Evolutionary conservation across 2,113 vertebrate genomes (phyloP), one percentile per base, ranked within the genome.

Genomic region (Verasper variegatus): DNA sequence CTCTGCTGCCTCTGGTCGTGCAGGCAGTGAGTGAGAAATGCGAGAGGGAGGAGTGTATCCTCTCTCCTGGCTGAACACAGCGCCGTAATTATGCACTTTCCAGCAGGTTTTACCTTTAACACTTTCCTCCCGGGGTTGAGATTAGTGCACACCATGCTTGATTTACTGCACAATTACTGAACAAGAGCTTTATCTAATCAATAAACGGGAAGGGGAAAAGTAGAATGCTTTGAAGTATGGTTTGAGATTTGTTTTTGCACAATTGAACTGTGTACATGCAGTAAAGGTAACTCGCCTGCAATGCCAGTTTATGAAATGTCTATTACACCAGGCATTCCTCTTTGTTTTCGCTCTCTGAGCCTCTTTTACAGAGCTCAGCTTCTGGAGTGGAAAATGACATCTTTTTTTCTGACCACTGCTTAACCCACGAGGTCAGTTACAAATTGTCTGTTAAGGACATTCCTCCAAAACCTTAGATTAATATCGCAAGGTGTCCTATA

Each of bases 41-140:
- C 79, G 88, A 92, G 86, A 88, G 69, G 82, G 87, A 88, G 90
- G 82, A 91, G 85, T 82, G 17, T 81, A 61, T 84, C 27, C 78
- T 87, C 87, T 87, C 91, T 87, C 68, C 85, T 88, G 82, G 86
- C 87, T 82, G 78, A 87, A 75, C 84, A 83, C 87, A 42, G 76
- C 77, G 71, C 78, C 88, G 58, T 89, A 86, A 91, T 93, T 91
- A 91, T 91, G 89, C 82, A 84, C 84, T 91, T 92, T 92, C 89
- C 86, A 89, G 90, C 86, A 88, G 86, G 87, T 90, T 92, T 88
- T 88, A 85, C 90, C 89, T 89, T 94, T 93, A 94, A 92, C 92
- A 88, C 91, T 92, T 92, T 92, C 88, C 89, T 91, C 84, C 71
- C 86, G 58, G 86, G 87, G 77, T 85, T 80, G 78, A 89, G 89